Evolutionary conservation across 2,888 invertebrate genomes (phyloP), one percentile per base, ranked within the genome.

Genomic region (Myathropa florea): DNA sequence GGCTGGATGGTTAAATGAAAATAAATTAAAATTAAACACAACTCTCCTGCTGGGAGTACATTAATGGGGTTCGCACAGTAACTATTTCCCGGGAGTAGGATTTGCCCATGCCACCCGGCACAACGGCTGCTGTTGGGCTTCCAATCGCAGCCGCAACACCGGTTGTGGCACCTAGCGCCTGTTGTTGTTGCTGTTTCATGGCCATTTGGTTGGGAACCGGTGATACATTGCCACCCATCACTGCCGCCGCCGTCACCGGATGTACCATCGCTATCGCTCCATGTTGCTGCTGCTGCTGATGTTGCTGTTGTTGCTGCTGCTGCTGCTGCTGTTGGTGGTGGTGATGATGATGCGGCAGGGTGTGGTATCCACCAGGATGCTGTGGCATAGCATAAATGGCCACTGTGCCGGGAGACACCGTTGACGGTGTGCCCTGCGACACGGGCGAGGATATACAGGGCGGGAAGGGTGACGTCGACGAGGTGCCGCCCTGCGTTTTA

Each of bases 31-130:
- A 90, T 94, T 95, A 95, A 91, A 95, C 95, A 92, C 95, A 95
- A 92, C 95, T 95, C 91, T 95, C 95, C 91, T 95, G 94, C 90
- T 93, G 95, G 90, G 94, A 95, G 85, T 94, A 95, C 94, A 95
- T 95, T 75, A 95, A 93, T 70, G 95, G 95, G 75, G 95, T 95
- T 90, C 95, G 93, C 70, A 95, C 95, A 30, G 95, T 95, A 72
- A 95, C 95, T 83, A 95, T 95, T 92, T 95, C 95, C 88, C 95
- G 92, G 60, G 92, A 92, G 88, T 92, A 93, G 76, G 92, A 93
- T 89, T 93, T 93, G 0, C 90, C 92, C 57, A 92, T 92, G 7
- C 92, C 46, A 7, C 46, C 91, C 12, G 92, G 92, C 2, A 92
- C 91, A 4, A 92, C 82, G 23, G 92, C 91, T 87, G 91, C 91